These are phyloP conservation scores for Drosophila paramelanica DNA, from an alignment of 2,888 invertebrate genomes.

Conservation along the genomic window DNA sequence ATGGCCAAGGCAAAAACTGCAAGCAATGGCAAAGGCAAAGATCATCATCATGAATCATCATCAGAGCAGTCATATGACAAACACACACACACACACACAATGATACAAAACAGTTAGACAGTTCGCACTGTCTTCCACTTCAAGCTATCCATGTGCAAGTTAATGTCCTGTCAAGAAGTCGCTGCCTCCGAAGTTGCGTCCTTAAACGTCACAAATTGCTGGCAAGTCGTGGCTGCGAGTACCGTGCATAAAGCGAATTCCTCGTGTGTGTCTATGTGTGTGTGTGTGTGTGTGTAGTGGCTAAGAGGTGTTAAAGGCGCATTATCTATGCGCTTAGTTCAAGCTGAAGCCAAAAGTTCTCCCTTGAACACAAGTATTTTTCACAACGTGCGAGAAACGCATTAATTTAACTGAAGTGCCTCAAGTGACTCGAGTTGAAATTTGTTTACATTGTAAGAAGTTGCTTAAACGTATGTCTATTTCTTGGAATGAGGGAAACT, in stretches of 20 bases:
- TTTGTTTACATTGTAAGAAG: slow-evolving; percentile 34
- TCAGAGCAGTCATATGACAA: slow-evolving; percentile 59
- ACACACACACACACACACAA: slow-evolving; percentile 25
- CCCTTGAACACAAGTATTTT: slow-evolving; percentile 19
- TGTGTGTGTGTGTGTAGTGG: slow-evolving; percentile 3
- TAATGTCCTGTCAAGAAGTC: slow-evolving; percentile 81
- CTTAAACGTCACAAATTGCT: slow-evolving; percentile 79
- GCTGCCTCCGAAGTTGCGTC: slow-evolving; percentile 74
- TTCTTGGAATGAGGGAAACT: neutral
- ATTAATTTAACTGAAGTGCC: slow-evolving; percentile 54
- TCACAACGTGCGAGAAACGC: slow-evolving; percentile 43
- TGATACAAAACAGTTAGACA: slow-evolving; percentile 63
- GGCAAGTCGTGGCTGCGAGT: slow-evolving; percentile 21
- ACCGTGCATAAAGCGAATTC: too few relatives aligned
- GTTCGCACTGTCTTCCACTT: slow-evolving; percentile 48
- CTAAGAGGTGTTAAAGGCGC: slow-evolving; percentile 31
- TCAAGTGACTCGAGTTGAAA: slow-evolving; percentile 23
- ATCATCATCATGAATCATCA: slow-evolving; percentile 80
- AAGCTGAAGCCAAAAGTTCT: slow-evolving; percentile 31
- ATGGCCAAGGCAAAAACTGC: slow-evolving; percentile 63
- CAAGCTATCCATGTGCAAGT: slow-evolving; percentile 71
- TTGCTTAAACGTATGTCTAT: slow-evolving; percentile 5
- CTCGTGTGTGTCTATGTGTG: neutral
- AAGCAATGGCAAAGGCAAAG: slow-evolving; percentile 65
- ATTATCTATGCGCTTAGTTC: slow-evolving; percentile 46